Evolutionary conservation across 53 echinoderm and acorn worm species (phyloP).

Genomic region (Stichopus horrens): DNA sequence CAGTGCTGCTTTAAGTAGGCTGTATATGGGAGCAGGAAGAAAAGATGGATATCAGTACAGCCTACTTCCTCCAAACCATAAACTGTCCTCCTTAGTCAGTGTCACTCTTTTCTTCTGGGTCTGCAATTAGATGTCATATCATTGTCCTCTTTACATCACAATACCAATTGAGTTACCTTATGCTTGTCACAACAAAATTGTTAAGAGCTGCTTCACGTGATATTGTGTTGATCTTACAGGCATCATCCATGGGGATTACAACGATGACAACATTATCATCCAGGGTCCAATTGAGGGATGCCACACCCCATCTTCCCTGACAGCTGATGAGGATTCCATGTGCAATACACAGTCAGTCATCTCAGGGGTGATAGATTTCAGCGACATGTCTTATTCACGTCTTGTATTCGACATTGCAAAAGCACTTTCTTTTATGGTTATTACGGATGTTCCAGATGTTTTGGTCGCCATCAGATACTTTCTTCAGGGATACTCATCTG

Average conservation of each 20-base stretch:
- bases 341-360: conserved; percentile 4
- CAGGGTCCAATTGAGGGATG: neutral
- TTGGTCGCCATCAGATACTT: conserved; percentile 51
- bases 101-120: neutral
- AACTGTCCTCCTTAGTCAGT: neutral
- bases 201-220: neutral
- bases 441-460: conserved; percentile 41
- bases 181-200: no score
- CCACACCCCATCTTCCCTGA: neutral
- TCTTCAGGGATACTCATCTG: conserved; percentile 53
- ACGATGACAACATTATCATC: conserved; percentile 60
- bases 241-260: conserved; percentile 69
- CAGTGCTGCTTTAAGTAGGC: no score
- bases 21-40: no score
- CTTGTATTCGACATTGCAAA: conserved; percentile 61
- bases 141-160: neutral
- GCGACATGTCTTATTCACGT: conserved; percentile 41
- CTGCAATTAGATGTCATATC: neutral
- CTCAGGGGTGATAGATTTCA: conserved; percentile 62
- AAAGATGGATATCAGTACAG: no score
- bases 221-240: conserved; percentile 39
- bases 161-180: neutral
- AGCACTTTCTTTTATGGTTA: conserved; percentile 52
- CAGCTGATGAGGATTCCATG: neutral
- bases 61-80: no score